A percentile compares a stretch with the other conserved stretches of the same genome.
phyloP scores from a whole-genome alignment of 2,888 invertebrate genomes.

The Sialis lutaria region DNA sequence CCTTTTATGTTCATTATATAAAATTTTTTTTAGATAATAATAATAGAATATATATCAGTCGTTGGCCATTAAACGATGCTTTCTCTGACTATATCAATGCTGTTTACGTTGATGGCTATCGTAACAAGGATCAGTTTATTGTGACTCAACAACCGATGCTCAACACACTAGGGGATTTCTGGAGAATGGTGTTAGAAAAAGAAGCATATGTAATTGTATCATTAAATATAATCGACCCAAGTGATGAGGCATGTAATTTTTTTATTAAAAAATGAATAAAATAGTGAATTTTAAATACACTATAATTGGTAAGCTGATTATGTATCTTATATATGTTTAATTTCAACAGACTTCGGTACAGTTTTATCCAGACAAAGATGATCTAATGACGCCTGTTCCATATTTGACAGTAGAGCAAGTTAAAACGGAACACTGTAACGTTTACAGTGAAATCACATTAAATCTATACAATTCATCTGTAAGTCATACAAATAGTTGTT shows the following conservation, averaged over 20 bases:
- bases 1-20: no score
- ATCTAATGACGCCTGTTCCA: conserved; percentile 14
- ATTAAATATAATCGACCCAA: conserved; percentile 21
- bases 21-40: no score
- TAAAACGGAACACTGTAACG: neutral
- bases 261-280: neutral
- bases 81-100: conserved; percentile 28
- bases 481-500: no score
- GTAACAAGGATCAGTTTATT: conserved; percentile 23
- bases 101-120: conserved; percentile 22
- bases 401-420: conserved; percentile 14
- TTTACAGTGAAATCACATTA: neutral
- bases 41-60: no score
- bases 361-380: conserved; percentile 14
- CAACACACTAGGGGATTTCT: conserved; percentile 27
- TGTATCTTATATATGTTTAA: no score
- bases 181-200: conserved; percentile 26
- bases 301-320: no score
- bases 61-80: conserved; percentile 19
- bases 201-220: conserved; percentile 23
- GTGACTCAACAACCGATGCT: conserved; percentile 27
- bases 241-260: conserved; percentile 18
- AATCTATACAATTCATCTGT: neutral
- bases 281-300: no score
- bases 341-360: conserved; percentile 16